These are phyloP conservation scores for Meloe dianella DNA, from an alignment of 2,888 invertebrate species.

Conservation along the genomic window DNA sequence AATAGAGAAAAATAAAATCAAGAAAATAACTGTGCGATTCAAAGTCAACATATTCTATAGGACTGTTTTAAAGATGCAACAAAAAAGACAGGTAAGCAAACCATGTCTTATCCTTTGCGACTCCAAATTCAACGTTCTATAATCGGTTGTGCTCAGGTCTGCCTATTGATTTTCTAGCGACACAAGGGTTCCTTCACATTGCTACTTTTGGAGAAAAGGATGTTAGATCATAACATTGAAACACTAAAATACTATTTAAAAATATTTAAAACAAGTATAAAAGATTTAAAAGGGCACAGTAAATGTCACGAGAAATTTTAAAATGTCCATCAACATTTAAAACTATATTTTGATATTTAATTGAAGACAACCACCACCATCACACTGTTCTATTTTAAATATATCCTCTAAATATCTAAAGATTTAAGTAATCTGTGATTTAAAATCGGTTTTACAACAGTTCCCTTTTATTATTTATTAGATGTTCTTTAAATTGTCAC, in stretches of 20 bases:
- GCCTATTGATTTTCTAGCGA: slow-evolving; percentile 48
- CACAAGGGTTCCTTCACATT: slow-evolving; percentile 39
- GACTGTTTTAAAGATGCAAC: slow-evolving; percentile 14
- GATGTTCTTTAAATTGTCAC: neutral
- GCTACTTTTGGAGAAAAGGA: slow-evolving; percentile 25
- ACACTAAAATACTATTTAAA: slow-evolving; percentile 21
- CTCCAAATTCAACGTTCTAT: slow-evolving; percentile 30
- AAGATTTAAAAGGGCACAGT: neutral
- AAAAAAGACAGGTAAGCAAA: slow-evolving; percentile 25
- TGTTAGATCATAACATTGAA: slow-evolving; percentile 32
- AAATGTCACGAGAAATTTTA: neutral
- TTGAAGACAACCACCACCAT: neutral
- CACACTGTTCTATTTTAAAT: slow-evolving; percentile 1
- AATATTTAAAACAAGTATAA: neutral
- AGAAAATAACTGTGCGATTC: neutral
- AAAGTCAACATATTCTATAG: slow-evolving; percentile 5
- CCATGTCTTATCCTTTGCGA: slow-evolving; percentile 25
- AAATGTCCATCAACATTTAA: neutral
- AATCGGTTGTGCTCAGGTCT: slow-evolving; percentile 39
- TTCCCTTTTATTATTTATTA: neutral
- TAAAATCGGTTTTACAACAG: neutral
- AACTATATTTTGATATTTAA: neutral
- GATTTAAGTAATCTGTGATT: neutral
- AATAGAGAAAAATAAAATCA: slow-evolving; percentile 6
- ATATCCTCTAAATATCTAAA: neutral